Conservation (phyloP, 2,113 vertebrate genomes). For the Sprattus sprattus region DNA sequence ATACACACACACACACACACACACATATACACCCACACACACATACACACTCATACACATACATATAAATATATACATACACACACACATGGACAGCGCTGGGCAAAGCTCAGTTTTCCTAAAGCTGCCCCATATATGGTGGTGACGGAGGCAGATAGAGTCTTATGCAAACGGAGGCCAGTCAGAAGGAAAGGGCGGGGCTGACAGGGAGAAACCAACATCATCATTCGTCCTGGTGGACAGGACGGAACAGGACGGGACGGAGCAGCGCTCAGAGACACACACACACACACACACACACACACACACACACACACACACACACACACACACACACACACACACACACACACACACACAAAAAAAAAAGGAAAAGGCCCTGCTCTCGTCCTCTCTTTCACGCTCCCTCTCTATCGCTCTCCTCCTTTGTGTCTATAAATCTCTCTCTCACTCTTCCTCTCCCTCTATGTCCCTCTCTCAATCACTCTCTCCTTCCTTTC, state of each 20-base stretch:
- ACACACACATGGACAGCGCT: not conserved
- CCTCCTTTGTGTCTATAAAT: not conserved
- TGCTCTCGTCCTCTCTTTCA: not conserved
- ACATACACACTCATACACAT: not conserved
- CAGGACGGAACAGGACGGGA: conserved; percentile 13
- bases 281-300: not conserved
- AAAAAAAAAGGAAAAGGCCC: conserved; percentile 21
- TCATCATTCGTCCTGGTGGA: conserved; percentile 50
- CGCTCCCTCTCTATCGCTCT: conserved; percentile 3
- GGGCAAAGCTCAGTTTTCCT: conserved; percentile 72
- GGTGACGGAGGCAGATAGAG: conserved; percentile 47
- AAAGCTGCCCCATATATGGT: conserved; percentile 77
- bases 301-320: not conserved
- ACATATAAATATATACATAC: too few species aligned
- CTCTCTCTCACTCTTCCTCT: not conserved
- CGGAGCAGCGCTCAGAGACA: not conserved
- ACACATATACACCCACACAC: not conserved
- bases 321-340: too few species aligned
- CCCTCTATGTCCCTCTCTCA: not conserved
- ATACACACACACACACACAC: not conserved
- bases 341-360: not conserved
- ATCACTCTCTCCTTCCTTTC: conserved; percentile 18
- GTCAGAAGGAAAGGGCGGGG: conserved; percentile 56
- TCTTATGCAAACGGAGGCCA: conserved; percentile 70
- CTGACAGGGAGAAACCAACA: conserved; percentile 66